Evolutionary conservation across 2,113 vertebrate genomes (phyloP).

Genomic region (Megaceryle maxima): DNA sequence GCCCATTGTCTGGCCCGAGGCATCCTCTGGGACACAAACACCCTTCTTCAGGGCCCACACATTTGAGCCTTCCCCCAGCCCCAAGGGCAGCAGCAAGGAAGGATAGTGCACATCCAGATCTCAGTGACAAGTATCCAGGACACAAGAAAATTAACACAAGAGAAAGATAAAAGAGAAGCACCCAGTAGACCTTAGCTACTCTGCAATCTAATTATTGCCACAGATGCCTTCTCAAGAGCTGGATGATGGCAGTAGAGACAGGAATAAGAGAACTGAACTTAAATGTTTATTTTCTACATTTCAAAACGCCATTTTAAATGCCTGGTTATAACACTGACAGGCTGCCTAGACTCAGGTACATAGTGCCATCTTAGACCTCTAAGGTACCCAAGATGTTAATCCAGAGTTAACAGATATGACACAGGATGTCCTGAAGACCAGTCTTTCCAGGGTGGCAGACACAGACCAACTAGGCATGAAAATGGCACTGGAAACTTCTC

Average conservation of each 20-base stretch:
- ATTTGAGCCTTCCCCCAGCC: too few species aligned
- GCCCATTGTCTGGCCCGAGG: not conserved
- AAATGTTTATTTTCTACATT: not conserved
- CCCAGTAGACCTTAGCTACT: not conserved
- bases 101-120: not conserved
- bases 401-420: not conserved
- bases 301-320: not conserved
- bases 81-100: not conserved
- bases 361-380: not conserved
- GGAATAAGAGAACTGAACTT: not conserved
- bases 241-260: not conserved
- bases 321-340: not conserved
- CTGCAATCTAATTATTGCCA: not conserved
- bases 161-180: not conserved
- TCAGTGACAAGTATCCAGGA: not conserved
- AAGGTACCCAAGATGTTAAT: rapidly evolving
- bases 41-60: not conserved
- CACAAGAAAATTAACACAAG: not conserved
- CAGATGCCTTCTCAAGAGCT: not conserved
- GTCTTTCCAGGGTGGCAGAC: not conserved
- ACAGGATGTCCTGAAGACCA: not conserved
- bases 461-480: not conserved
- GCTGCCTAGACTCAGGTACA: not conserved
- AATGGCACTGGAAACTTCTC: not conserved
- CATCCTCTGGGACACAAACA: not conserved